A percentile compares a stretch with the other conserved stretches of the same genome.
phyloP scores from a whole-genome alignment of 1,140 invertebrate species.

The Diachasmimorpha longicaudata region DNA sequence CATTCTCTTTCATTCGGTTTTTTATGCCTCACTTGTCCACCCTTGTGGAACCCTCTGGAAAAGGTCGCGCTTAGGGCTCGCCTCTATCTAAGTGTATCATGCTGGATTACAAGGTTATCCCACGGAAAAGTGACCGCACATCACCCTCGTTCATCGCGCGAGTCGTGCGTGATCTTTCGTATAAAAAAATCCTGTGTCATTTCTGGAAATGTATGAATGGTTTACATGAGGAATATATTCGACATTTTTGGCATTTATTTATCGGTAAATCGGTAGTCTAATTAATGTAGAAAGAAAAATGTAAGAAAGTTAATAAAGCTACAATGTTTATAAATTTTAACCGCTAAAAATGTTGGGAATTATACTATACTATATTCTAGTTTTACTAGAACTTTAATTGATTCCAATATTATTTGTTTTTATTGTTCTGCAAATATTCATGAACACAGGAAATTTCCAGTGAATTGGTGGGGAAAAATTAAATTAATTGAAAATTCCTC shows the following conservation, averaged over 20 bases:
- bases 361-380: no score
- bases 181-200: conserved; percentile 26
- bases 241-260: conserved; percentile 18
- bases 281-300: neutral
- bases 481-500: no score
- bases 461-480: no score
- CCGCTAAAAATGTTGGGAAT: no score
- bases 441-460: no score
- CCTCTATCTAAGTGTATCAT: conserved; percentile 32
- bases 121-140: conserved; percentile 29
- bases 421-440: no score
- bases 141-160: conserved; percentile 15
- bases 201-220: neutral
- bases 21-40: conserved; percentile 5
- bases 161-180: conserved; percentile 13
- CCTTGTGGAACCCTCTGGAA: neutral
- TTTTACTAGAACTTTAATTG: no score
- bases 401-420: no score
- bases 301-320: no score
- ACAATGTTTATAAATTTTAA: no score
- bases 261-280: neutral
- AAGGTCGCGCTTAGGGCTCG: conserved; percentile 16
- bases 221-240: neutral
- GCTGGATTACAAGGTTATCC: conserved; percentile 36
- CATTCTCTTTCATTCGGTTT: neutral